Evolutionary conservation across 2,888 invertebrate genomes (phyloP).

Genomic region (Lomographa bimaculata): DNA sequence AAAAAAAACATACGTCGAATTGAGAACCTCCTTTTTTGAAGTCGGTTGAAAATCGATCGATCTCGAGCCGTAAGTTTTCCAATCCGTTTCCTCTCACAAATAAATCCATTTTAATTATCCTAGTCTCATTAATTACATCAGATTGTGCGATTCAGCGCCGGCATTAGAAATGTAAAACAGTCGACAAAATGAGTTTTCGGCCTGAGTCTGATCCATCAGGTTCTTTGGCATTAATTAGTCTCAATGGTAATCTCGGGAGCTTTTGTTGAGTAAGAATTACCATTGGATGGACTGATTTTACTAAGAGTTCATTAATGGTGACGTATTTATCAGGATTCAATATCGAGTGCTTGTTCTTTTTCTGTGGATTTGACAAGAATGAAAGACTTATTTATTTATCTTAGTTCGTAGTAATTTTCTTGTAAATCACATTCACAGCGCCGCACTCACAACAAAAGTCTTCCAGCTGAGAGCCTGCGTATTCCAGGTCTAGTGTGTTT

Average conservation of each 20-base stretch:
- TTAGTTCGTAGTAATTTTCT: too few relatives aligned
- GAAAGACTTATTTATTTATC: too few relatives aligned
- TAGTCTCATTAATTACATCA: conserved; percentile 62
- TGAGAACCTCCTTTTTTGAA: too few relatives aligned
- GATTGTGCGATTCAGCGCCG: conserved; percentile 50
- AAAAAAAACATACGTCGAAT: too few relatives aligned
- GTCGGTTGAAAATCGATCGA: too few relatives aligned
- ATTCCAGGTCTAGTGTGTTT: too few relatives aligned
- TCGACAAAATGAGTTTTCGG: conserved; percentile 63
- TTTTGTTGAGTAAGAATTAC: conserved; percentile 38
- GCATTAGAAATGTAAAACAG: conserved; percentile 74
- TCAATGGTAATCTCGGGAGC: conserved; percentile 38
- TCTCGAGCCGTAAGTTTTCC: conserved; percentile 2
- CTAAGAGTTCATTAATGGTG: conserved; percentile 25
- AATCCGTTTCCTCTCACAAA: conserved; percentile 39
- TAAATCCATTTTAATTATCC: conserved; percentile 63
- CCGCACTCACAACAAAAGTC: too few relatives aligned
- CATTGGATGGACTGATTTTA: conserved; percentile 33
- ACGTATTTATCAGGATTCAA: conserved; percentile 11
- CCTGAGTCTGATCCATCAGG: conserved; percentile 47
- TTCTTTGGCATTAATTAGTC: conserved; percentile 52
- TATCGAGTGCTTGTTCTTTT: too few relatives aligned
- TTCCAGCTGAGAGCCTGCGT: too few relatives aligned
- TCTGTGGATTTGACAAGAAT: too few relatives aligned
- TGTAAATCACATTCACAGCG: too few relatives aligned